Percentiles rank a stretch among this genome's conserved stretches.
These are phyloP conservation scores for Clinocottus analis DNA, from an alignment of 2,113 vertebrate genomes.

Conservation along the genomic window DNA sequence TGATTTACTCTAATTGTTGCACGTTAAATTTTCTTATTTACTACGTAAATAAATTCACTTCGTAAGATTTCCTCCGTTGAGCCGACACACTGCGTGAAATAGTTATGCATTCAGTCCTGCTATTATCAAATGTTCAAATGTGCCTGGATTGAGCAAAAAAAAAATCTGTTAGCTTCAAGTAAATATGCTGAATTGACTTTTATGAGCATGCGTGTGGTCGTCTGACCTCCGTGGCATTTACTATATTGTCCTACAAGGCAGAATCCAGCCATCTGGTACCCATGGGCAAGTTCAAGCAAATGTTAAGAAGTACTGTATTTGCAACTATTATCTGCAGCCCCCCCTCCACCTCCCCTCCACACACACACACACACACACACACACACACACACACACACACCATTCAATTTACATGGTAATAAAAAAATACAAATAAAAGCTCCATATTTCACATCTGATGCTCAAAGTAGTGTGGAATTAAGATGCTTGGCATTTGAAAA, in stretches of 20 bases:
- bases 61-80: background rate
- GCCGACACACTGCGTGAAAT: background rate
- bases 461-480: constrained; percentile 14
- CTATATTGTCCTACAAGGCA: constrained; percentile 55
- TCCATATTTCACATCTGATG: constrained; percentile 12
- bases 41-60: background rate
- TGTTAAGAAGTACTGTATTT: constrained; percentile 58
- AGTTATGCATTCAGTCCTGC: background rate
- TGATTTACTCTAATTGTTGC: background rate
- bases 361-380: no score
- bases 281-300: constrained; percentile 57
- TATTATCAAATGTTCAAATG: background rate
- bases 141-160: constrained; percentile 9
- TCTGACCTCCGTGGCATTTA: constrained; percentile 66
- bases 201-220: constrained; percentile 18
- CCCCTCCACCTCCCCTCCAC: no score
- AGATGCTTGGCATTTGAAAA: constrained; percentile 24
- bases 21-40: background rate
- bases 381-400: no score
- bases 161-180: background rate
- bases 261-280: constrained; percentile 52
- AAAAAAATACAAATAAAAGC: background rate
- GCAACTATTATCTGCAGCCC: constrained; percentile 39
- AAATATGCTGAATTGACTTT: constrained; percentile 66
- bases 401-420: background rate